These are phyloP conservation scores for Lophotriccus pileatus DNA, from an alignment of 2,797 vertebrate species.

Conservation along the genomic window DNA sequence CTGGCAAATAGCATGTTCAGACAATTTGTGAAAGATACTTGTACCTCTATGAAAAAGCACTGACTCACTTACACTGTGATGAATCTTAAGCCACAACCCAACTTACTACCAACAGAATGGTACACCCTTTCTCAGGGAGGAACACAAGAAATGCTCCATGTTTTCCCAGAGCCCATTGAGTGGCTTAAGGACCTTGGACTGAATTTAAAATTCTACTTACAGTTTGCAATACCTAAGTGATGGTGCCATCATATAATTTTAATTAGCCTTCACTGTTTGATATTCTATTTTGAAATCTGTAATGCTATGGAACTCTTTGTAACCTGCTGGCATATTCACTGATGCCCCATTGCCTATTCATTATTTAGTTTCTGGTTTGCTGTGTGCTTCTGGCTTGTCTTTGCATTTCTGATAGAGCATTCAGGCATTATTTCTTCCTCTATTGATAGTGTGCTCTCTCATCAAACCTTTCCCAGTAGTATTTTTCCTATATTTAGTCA, in stretches of 20 bases:
- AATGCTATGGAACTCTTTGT: not conserved
- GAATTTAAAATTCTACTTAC: not conserved
- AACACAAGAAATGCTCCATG: not conserved
- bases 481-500: conserved; percentile 15
- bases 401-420: not conserved
- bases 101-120: not conserved
- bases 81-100: not conserved
- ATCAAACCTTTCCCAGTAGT: conserved; percentile 1
- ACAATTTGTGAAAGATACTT: not conserved
- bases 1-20: not conserved
- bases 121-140: not conserved
- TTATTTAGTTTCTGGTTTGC: not conserved
- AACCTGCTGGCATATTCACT: not conserved
- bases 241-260: not conserved
- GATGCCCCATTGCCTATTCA: not conserved
- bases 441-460: not conserved
- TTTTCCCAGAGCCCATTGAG: not conserved
- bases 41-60: not conserved
- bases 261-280: not conserved
- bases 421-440: conserved; percentile 7
- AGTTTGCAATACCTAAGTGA: not conserved
- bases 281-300: not conserved
- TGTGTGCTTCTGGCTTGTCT: not conserved
- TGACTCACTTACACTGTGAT: not conserved
- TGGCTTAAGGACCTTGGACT: not conserved